Percentiles rank a stretch among this genome's conserved stretches.
These are phyloP conservation scores for Archivesica marissinica DNA, from an alignment of 1,140 invertebrate genomes.

Conservation along the genomic window DNA sequence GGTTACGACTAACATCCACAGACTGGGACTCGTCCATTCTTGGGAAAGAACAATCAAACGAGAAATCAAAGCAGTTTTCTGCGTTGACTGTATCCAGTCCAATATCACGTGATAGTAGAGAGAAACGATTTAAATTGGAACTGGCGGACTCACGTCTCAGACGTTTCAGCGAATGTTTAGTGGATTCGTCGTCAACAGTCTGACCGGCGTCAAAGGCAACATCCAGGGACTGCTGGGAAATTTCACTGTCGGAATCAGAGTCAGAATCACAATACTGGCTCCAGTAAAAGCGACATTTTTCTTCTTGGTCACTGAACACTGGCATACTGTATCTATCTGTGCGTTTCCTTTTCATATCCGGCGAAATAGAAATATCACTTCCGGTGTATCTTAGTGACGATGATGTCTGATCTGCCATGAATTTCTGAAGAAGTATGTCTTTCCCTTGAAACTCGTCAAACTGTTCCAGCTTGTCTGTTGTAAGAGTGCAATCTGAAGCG, in stretches of 20 bases:
- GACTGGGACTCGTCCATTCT: constrained; percentile 42
- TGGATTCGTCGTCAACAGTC: not conserved
- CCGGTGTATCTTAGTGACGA: not conserved
- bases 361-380: no score
- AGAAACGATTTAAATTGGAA: constrained; percentile 30
- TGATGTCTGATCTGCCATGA: constrained; percentile 49
- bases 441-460: constrained; percentile 36
- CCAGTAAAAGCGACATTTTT: constrained; percentile 40
- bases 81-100: not conserved
- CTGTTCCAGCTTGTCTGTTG: not conserved
- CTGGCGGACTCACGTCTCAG: constrained; percentile 48
- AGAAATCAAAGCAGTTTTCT: constrained; percentile 25
- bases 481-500: not conserved
- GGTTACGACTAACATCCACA: constrained; percentile 14
- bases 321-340: constrained; percentile 40
- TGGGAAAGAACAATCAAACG: constrained; percentile 51
- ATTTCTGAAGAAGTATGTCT: constrained; percentile 46
- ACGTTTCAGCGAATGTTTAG: not conserved
- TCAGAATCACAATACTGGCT: constrained; percentile 27
- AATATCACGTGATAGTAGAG: constrained; percentile 4
- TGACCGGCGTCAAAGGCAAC: not conserved
- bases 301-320: constrained; percentile 22
- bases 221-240: not conserved
- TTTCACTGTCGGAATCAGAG: constrained; percentile 24
- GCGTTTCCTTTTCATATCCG: constrained; percentile 8